Base-by-base conservation (phyloP, 2,888 invertebrate species). In the Mechanitis mazaeus region DNA sequence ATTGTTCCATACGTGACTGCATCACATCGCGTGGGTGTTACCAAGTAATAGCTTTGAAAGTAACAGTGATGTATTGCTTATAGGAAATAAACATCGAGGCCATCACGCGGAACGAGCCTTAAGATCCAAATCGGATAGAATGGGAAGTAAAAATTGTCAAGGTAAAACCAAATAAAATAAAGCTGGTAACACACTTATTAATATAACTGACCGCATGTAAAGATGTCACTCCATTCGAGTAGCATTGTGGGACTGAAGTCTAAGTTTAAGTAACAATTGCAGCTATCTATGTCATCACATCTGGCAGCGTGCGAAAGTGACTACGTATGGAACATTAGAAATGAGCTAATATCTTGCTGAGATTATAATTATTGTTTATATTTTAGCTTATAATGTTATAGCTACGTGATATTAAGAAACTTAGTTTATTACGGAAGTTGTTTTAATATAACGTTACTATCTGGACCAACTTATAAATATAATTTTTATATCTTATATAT, bases 191-290 rank as follows among this genome's bases (percentile, higher is more conserved):
- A 54, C 54, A 55, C 54, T 33, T 66, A 58, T n/a, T 61, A 54
- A 55, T 42, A 61, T 71, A 79, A 87, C 86, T 83, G 83, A 88
- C 89, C 89, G 76, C 87, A 87, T 68, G 78, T 76, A 71, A 88
- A 79, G 77, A 86, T 87, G 88, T 89, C 89, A 79, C 84, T 83
- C 84, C 87, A 87, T 83, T 85, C 83, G 85, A 88, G 81, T 82
- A 85, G 79, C 87, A 86, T 86, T 76, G 76, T 81, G 78, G 80
- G 80, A 89, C 89, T 89, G 87, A 85, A 73, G 68, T 70, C 83
- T 81, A 82, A 77, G 77, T 79, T 84, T 75, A 66, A 75, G 74
- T 64, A 59, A 61, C 61, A 56, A 58, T 61, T 62, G 63, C 78
- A 83, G 84, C 81, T 80, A 79, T 76, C 75, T 75, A 72, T 75